Evolutionary conservation across 2,797 vertebrate genomes (phyloP), one percentile per base, ranked within the genome.

Genomic region (Acridotheres tristis): DNA sequence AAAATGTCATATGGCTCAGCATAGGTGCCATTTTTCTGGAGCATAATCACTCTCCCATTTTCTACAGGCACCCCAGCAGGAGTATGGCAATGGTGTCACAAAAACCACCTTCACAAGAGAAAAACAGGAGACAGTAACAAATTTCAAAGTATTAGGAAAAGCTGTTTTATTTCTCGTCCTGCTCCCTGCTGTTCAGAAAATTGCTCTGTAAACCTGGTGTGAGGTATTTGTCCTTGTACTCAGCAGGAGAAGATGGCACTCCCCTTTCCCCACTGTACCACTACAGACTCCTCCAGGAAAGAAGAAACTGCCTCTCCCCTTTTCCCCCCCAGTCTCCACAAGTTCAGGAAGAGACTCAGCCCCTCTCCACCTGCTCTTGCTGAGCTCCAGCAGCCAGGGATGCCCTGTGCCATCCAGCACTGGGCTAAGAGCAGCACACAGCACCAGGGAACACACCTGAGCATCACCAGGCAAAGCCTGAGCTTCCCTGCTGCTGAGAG

Each of bases 271-370:
- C 38, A 4, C n/a, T 29, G 7, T 6, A 36, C 30, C 36, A 10
- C 48, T 36, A 1, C 2, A 1, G 0, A 5, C 42, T n/a, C 10
- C 26, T 51, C 59, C 45, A 32, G 47, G 29, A 13, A 43, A 66
- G 40, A 55, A 80, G 23, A 30, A 75, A 10, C 30, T 66, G 65
- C 50, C 38, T 88, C 61, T 88, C 14, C 22, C 32, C 55, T 58
- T 51, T 11, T 59, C 32, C 48, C 20, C 20, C 21, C 7, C 23
- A 34, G 7, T 1, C 55, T 26, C 17, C 22, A 32, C 2, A 40
- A 54, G 19, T 40, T 32, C 59, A 32, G 2, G 26, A 15, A 36
- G n/a, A 69, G 11, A 38, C 17, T 36, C 32, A 53, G 32, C 34
- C 71, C 19, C 21, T 65, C 19, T 21, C 5, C 21, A 20, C 4